Percentiles rank a stretch among this genome's conserved stretches.
Conservation (phyloP, 53 echinoderm and acorn worm genomes). For the Antedon mediterranea region DNA sequence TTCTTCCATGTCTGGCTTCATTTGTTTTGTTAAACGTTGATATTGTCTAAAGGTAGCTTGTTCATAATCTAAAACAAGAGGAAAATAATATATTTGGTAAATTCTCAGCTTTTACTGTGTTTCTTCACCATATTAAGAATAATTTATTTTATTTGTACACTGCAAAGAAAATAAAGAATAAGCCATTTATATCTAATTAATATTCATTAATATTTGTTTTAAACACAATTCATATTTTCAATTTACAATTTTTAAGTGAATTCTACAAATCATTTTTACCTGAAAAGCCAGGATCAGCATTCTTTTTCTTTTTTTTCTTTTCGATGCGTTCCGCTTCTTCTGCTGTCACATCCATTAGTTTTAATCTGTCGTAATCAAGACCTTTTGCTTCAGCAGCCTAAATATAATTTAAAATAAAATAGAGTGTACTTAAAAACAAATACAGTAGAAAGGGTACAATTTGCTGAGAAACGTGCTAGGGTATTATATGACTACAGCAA, state of each 20-base stretch:
- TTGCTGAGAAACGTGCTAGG: no score
- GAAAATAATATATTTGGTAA: neutral
- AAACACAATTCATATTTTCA: no score
- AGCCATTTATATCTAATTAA: no score
- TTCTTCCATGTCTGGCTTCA: slow-evolving; percentile 83
- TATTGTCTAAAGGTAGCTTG: slow-evolving; percentile 83
- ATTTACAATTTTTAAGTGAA: no score
- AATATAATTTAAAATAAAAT: neutral
- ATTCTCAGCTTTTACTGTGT: neutral
- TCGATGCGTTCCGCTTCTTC: slow-evolving; percentile 84
- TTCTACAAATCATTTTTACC: no score
- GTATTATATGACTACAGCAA: no score
- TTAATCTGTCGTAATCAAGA: slow-evolving; percentile 77
- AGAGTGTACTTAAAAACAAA: no score
- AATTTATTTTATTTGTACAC: no score
- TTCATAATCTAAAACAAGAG: slow-evolving; percentile 50
- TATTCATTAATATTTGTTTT: no score
- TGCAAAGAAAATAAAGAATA: no score
- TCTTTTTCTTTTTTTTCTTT: slow-evolving; percentile 92
- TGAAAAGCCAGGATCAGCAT: slow-evolving; percentile 92
- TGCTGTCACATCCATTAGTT: slow-evolving; percentile 73
- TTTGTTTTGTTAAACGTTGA: slow-evolving; percentile 92
- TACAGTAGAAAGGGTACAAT: no score
- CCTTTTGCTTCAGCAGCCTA: slow-evolving; percentile 78
- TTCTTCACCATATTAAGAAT: no score